phyloP scores from a whole-genome alignment of 2,888 invertebrate species.

The Nomada fucata region DNA sequence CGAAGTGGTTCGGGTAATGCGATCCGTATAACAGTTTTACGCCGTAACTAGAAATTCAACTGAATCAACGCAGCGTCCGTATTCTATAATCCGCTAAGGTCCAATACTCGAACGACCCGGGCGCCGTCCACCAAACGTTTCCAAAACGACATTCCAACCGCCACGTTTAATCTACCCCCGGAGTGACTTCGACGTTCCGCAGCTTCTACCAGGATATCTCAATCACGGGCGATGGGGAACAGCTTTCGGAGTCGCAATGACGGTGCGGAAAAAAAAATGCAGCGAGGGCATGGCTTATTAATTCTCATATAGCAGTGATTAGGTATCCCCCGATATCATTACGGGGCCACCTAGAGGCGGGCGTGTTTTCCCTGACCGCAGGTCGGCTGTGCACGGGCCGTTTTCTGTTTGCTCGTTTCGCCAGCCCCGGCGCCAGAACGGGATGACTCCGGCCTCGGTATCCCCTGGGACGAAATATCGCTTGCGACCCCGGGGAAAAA shows the following conservation, averaged over 20 bases:
- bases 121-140: no score
- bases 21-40: no score
- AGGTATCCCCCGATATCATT: constrained; percentile 79
- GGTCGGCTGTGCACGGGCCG: constrained; percentile 46
- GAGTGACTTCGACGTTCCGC: no score
- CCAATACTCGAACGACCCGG: no score
- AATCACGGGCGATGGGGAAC: constrained; percentile 70
- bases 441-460: constrained; percentile 75
- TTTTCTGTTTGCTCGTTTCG: constrained; percentile 64
- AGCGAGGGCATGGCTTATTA: constrained; percentile 79
- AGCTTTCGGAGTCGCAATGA: constrained; percentile 62
- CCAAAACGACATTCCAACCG: no score
- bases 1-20: no score
- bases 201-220: constrained; percentile 58
- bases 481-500: constrained; percentile 64
- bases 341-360: constrained; percentile 75
- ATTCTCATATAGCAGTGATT: constrained; percentile 79
- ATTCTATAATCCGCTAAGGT: no score
- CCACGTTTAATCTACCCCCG: no score
- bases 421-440: constrained; percentile 80
- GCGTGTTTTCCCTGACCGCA: constrained; percentile 64
- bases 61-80: no score
- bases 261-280: constrained; percentile 63
- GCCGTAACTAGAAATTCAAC: no score
- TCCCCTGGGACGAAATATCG: constrained; percentile 65